phyloP scores from a whole-genome alignment of 2,113 vertebrate species.

The Pteruthius melanotis region DNA sequence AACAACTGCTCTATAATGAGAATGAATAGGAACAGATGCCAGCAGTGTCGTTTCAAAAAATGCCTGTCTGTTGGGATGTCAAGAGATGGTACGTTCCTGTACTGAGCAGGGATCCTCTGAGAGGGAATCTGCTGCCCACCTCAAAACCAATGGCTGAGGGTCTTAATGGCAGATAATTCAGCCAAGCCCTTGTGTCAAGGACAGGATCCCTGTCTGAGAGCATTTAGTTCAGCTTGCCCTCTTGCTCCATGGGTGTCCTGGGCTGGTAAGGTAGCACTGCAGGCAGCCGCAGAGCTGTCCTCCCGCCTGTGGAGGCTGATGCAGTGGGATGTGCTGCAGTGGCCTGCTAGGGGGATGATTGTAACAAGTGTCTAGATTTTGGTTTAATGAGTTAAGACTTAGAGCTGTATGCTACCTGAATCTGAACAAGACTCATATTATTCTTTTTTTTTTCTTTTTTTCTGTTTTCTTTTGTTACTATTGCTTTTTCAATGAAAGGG shows the following conservation, averaged over 20 bases:
- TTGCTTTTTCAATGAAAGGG: not conserved
- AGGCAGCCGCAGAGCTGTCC: not conserved
- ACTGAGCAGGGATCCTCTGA: not conserved
- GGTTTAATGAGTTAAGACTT: not conserved
- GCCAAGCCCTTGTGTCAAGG: not conserved
- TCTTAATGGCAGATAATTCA: not conserved
- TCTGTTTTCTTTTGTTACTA: not conserved
- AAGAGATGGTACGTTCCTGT: slow-evolving; percentile 86
- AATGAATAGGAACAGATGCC: slow-evolving; percentile 97
- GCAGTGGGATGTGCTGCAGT: not conserved
- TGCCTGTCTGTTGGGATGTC: slow-evolving; percentile 97
- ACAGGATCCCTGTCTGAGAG: not conserved
- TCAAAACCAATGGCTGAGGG: not conserved
- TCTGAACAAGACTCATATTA: not conserved
- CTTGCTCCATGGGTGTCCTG: not conserved
- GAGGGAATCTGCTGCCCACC: not conserved
- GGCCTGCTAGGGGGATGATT: not conserved
- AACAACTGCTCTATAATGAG: slow-evolving; percentile 97
- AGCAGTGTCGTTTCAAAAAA: slow-evolving; percentile 98
- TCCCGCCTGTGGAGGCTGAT: not conserved
- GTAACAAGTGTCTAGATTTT: not conserved
- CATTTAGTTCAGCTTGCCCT: not conserved
- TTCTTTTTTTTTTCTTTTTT: not conserved
- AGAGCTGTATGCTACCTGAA: not conserved
- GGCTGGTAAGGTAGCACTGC: not conserved